Percentiles rank a stretch among this genome's conserved stretches.
Conservation (phyloP, 2,113 vertebrate genomes). For the Paramormyrops kingsleyae region DNA sequence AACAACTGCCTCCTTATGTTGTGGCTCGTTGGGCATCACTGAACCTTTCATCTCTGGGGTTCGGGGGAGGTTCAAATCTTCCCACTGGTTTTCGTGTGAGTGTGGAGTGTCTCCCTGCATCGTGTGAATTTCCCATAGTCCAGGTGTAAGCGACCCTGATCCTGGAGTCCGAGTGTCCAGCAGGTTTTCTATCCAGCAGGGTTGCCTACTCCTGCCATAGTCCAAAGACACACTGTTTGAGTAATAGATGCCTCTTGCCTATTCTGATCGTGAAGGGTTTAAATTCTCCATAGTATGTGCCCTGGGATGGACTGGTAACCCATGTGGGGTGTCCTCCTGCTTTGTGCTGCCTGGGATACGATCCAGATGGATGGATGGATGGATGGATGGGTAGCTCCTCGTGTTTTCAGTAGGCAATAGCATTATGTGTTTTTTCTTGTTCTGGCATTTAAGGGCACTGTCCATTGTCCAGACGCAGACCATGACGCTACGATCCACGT, state of each 20-base stretch:
- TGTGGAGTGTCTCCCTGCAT: not conserved
- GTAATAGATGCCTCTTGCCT: not conserved
- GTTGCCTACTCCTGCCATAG: not conserved
- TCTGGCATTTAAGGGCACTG: not conserved
- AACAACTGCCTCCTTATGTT: not conserved
- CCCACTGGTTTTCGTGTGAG: not conserved
- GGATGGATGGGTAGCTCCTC: not conserved
- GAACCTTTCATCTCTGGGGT: not conserved
- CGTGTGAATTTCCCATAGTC: not conserved
- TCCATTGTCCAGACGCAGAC: not conserved
- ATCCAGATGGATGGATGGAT: not conserved
- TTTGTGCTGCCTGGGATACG: not conserved
- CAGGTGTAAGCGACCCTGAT: not conserved
- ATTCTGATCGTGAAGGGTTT: not conserved
- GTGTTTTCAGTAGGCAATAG: not conserved
- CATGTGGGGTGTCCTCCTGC: not conserved
- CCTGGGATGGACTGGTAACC: not conserved
- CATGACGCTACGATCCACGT: not conserved
- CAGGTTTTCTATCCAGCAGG: not conserved
- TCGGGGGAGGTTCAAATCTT: not conserved
- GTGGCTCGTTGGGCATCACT: not conserved
- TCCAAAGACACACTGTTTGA: not conserved
- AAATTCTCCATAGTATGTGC: not conserved
- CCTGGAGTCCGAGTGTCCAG: not conserved
- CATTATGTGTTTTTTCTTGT: not conserved